Percentiles rank a stretch among this genome's conserved stretches.
Evolutionary conservation across 1,140 invertebrate species (phyloP).

Genomic region (Trichonephila clavata): DNA sequence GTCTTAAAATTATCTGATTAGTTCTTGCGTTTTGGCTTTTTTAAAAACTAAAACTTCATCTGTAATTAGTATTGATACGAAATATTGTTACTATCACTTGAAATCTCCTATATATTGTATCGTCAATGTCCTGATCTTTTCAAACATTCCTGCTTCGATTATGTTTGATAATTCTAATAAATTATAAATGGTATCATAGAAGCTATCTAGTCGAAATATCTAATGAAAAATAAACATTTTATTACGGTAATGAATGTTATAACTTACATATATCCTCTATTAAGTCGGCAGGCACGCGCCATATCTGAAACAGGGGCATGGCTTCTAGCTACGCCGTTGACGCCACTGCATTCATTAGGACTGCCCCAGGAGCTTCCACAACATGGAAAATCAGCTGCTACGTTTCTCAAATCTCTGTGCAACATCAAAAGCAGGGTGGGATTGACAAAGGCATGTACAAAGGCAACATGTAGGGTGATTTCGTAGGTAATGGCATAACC

Average conservation of each 20-base stretch:
- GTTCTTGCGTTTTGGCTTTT: too few relatives aligned
- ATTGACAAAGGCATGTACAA: constrained; percentile 92
- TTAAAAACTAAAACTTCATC: too few relatives aligned
- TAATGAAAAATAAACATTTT: not conserved
- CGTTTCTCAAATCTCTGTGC: constrained; percentile 82
- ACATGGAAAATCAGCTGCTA: constrained; percentile 76
- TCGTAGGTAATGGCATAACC: constrained; percentile 82
- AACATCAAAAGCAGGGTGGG: constrained; percentile 90
- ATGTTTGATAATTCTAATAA: too few relatives aligned
- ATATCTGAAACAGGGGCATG: constrained; percentile 33
- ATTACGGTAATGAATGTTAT: not conserved
- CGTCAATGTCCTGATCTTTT: too few relatives aligned
- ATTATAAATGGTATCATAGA: too few relatives aligned
- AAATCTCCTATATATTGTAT: too few relatives aligned
- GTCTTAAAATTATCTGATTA: too few relatives aligned
- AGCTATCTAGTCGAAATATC: too few relatives aligned
- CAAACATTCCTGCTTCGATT: too few relatives aligned
- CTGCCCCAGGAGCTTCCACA: constrained; percentile 4
- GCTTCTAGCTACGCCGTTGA: not conserved
- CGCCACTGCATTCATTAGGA: constrained; percentile 35
- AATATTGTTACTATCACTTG: too few relatives aligned
- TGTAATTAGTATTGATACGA: too few relatives aligned
- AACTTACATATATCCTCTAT: constrained; percentile 76
- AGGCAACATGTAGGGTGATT: constrained; percentile 92
- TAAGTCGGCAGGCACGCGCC: constrained; percentile 53